These are phyloP conservation scores for Tympanoctomys barrerae DNA, from an alignment of 2,797 vertebrate species.

Conservation along the genomic window DNA sequence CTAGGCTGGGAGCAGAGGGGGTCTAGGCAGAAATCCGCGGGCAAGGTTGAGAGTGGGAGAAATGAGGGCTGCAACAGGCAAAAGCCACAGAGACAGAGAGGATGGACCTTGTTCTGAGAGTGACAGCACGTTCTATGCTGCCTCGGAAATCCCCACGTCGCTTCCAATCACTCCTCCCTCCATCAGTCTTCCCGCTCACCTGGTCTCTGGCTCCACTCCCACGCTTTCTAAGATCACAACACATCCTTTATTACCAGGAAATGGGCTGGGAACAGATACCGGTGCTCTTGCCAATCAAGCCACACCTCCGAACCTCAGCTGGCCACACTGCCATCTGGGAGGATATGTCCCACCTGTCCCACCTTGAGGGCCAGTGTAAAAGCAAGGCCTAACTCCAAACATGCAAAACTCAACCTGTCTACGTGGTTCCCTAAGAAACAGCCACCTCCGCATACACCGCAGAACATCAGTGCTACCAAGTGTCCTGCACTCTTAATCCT, in stretches of 20 bases:
- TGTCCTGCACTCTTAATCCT: background rate
- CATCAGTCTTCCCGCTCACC: background rate
- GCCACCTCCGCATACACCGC: background rate
- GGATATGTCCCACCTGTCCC: background rate
- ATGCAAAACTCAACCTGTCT: background rate
- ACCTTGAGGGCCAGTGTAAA: background rate
- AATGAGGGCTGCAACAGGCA: background rate
- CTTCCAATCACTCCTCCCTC: background rate
- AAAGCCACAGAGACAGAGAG: background rate
- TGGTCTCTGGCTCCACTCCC: background rate
- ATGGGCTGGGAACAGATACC: background rate
- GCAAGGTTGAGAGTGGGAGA: background rate
- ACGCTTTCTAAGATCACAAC: background rate
- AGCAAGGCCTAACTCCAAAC: background rate
- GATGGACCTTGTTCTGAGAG: background rate
- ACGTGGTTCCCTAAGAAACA: background rate
- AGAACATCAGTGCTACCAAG: background rate
- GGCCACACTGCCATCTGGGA: background rate
- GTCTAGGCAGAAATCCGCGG: background rate
- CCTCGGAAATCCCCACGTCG: background rate
- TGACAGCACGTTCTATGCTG: background rate
- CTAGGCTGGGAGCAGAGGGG: background rate
- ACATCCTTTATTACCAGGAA: constrained; percentile 28
- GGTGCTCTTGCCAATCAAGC: background rate
- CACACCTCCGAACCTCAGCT: background rate